A percentile compares a stretch with the other conserved stretches of the same genome.
Evolutionary conservation across 1,140 invertebrate species (phyloP).

Genomic region (Diprion similis): DNA sequence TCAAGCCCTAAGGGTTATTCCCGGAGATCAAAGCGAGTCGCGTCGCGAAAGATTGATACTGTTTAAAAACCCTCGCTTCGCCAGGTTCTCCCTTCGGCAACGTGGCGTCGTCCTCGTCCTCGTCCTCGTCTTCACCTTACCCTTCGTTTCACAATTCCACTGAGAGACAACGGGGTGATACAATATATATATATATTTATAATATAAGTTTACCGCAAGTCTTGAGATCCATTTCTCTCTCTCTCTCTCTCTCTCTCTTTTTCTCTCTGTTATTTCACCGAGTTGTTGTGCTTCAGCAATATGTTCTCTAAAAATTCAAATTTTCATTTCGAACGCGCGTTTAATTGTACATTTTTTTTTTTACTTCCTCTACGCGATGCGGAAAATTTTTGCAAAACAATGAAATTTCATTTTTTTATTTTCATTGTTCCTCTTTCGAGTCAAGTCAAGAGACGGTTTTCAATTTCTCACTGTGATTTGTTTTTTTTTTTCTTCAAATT

Average conservation of each 20-base stretch:
- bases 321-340: too few species aligned
- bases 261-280: not conserved
- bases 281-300: too few species aligned
- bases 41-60: conserved; percentile 23
- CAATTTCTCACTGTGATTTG: too few species aligned
- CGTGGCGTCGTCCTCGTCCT: not conserved
- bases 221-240: not conserved
- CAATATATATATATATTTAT: conserved; percentile 36
- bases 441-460: too few species aligned
- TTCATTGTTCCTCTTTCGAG: too few species aligned
- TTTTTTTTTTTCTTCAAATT: too few species aligned
- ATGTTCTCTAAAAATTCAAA: too few species aligned
- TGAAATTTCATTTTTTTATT: too few species aligned
- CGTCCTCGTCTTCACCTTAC: too few species aligned
- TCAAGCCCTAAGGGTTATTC: conserved; percentile 28
- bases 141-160: not conserved
- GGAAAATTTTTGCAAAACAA: too few species aligned
- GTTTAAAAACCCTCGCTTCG: conserved; percentile 13
- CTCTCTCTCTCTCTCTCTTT: not conserved
- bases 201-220: conserved; percentile 17
- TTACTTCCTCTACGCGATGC: too few species aligned
- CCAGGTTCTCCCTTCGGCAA: not conserved
- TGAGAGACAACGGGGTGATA: conserved; percentile 16
- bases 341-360: too few species aligned
- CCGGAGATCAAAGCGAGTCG: conserved; percentile 25